Evolutionary conservation across 2,888 invertebrate species (phyloP).

Genomic region (Pardosa pseudoannulata): DNA sequence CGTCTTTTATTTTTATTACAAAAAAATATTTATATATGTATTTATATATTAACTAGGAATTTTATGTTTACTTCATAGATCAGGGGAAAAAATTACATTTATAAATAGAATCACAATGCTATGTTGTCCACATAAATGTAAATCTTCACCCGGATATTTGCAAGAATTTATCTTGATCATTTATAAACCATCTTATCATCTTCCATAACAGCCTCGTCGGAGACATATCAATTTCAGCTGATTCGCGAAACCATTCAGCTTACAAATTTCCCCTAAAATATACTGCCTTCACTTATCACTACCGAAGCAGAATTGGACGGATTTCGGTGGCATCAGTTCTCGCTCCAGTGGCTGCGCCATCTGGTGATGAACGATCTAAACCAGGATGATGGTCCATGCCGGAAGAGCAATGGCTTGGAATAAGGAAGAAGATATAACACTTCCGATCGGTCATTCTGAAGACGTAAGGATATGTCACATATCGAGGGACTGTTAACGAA

Average conservation of each 20-base stretch:
- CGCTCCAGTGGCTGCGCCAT: conserved; percentile 10
- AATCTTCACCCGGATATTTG: too few species aligned
- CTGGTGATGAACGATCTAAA: conserved; percentile 18
- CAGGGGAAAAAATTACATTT: too few species aligned
- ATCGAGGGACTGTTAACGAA: background rate
- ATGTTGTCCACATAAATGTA: too few species aligned
- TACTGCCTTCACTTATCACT: conserved; percentile 1
- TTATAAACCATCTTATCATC: background rate
- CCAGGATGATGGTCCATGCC: conserved; percentile 22
- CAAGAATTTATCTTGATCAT: too few species aligned
- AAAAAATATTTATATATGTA: too few species aligned
- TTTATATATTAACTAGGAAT: too few species aligned
- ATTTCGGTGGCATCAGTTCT: conserved; percentile 24
- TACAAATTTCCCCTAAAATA: background rate
- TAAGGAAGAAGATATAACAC: conserved; percentile 27
- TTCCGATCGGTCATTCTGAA: conserved; percentile 47
- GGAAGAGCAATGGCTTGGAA: conserved; percentile 49
- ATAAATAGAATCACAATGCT: too few species aligned
- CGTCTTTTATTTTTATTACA: too few species aligned
- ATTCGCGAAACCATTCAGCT: background rate
- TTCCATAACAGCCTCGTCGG: background rate
- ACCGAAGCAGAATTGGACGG: conserved; percentile 20
- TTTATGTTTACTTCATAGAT: too few species aligned
- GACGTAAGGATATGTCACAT: background rate
- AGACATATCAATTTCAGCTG: conserved; percentile 9